Percentiles rank a stretch among this genome's conserved stretches.
Conservation (phyloP, 2,888 invertebrate species). For the Perizoma affinitatum region DNA sequence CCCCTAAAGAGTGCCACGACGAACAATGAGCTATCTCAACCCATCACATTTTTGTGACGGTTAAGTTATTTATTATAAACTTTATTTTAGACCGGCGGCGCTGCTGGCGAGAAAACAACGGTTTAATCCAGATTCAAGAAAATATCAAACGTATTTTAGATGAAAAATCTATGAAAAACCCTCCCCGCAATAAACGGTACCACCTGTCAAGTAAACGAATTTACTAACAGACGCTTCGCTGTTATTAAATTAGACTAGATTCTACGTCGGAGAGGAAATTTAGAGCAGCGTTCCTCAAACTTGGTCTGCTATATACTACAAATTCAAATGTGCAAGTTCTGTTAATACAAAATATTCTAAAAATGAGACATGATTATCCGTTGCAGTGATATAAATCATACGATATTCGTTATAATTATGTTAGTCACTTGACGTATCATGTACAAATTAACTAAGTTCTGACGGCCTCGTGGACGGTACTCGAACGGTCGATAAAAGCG, state of each 20-base stretch:
- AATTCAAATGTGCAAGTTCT: not conserved
- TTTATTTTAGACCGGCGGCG: not conserved
- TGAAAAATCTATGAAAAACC: constrained; percentile 22
- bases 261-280: constrained; percentile 9
- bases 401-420: too few relatives aligned
- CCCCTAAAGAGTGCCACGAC: too few relatives aligned
- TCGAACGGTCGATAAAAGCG: too few relatives aligned
- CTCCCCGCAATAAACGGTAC: constrained; percentile 23
- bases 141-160: constrained; percentile 9
- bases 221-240: constrained; percentile 23
- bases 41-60: too few relatives aligned
- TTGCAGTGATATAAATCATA: not conserved
- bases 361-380: not conserved
- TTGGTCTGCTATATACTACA: not conserved
- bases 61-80: not conserved
- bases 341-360: not conserved
- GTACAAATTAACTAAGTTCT: too few relatives aligned
- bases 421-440: too few relatives aligned
- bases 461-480: too few relatives aligned
- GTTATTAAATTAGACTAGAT: constrained; percentile 25
- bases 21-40: too few relatives aligned
- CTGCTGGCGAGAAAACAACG: not conserved
- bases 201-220: constrained; percentile 31
- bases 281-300: constrained; percentile 13
- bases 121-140: not conserved